Percentiles rank a stretch among this genome's conserved stretches.
phyloP scores from a whole-genome alignment of 2,113 vertebrate genomes.

The Stomatorhinus ivindoensis region DNA sequence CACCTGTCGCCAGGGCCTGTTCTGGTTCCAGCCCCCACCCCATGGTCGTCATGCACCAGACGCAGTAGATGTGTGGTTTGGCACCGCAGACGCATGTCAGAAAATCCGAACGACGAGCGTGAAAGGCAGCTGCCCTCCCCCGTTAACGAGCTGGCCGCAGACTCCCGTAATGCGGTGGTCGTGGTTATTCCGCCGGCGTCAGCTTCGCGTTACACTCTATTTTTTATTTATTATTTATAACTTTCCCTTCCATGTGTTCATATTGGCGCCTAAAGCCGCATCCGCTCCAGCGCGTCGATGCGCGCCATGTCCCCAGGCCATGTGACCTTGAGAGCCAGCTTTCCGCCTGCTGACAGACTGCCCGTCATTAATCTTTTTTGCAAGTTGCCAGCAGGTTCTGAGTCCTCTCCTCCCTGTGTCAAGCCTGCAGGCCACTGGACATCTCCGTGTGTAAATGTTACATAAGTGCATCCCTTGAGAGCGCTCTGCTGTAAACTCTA shows the following conservation, averaged over 20 bases:
- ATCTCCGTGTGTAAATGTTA: background rate
- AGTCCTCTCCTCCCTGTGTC: background rate
- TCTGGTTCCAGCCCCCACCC: background rate
- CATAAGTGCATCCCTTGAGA: background rate
- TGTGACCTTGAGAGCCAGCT: background rate
- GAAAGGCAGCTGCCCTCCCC: background rate
- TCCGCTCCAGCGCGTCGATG: background rate
- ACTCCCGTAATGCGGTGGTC: background rate
- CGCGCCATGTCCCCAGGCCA: background rate
- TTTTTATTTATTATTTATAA: background rate
- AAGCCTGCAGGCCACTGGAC: background rate
- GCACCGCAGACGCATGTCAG: background rate
- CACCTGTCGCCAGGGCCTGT: background rate
- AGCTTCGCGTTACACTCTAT: background rate
- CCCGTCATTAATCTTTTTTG: background rate
- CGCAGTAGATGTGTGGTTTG: background rate
- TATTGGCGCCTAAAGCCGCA: background rate
- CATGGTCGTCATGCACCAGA: background rate
- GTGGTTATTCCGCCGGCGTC: background rate
- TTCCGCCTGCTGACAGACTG: background rate
- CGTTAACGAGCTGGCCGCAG: background rate
- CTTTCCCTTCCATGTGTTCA: background rate
- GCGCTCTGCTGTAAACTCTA: background rate
- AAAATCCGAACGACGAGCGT: background rate
- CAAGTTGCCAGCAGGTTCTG: background rate